These are phyloP conservation scores for Fissipunctia ypsillon DNA, from an alignment of 2,888 invertebrate genomes.

Conservation along the genomic window DNA sequence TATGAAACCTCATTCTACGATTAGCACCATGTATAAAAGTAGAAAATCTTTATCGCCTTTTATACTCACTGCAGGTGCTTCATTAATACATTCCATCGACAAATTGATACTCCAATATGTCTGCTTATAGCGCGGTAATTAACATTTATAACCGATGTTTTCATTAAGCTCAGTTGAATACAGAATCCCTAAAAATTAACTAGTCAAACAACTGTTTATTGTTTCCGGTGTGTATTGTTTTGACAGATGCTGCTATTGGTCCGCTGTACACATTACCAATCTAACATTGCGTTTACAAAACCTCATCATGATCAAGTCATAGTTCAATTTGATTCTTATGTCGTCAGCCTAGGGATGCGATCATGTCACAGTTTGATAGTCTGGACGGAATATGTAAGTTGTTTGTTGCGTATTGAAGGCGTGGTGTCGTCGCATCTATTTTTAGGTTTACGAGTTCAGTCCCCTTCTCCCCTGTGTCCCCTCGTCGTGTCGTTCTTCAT, in stretches of 20 bases:
- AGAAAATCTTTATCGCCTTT: slow-evolving; percentile 19
- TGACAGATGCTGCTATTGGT: slow-evolving; percentile 83
- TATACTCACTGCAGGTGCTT: slow-evolving; percentile 31
- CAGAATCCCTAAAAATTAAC: slow-evolving; percentile 71
- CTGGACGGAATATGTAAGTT: slow-evolving; percentile 59
- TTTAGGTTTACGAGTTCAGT: slow-evolving; percentile 88
- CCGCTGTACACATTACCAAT: slow-evolving; percentile 59
- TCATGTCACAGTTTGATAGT: slow-evolving; percentile 60
- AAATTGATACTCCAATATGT: slow-evolving; percentile 50
- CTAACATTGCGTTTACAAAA: slow-evolving; percentile 51
- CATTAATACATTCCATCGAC: slow-evolving; percentile 50
- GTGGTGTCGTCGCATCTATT: slow-evolving; percentile 84
- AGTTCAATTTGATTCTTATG: slow-evolving; percentile 69
- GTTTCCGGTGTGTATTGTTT: slow-evolving; percentile 85
- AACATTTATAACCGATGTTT: slow-evolving; percentile 62
- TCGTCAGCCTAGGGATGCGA: slow-evolving; percentile 58
- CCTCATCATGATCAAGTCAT: slow-evolving; percentile 47
- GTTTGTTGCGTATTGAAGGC: slow-evolving; percentile 72
- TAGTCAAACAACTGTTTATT: slow-evolving; percentile 80
- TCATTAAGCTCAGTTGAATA: slow-evolving; percentile 62
- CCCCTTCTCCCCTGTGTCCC: slow-evolving; percentile 77
- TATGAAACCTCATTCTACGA: background rate
- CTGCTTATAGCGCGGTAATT: slow-evolving; percentile 53
- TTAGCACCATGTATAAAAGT: slow-evolving; percentile 7
- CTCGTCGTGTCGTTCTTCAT: slow-evolving; percentile 66